phyloP scores from a whole-genome alignment of 1,140 invertebrate genomes.

The Geopemphigus sp. region DNA sequence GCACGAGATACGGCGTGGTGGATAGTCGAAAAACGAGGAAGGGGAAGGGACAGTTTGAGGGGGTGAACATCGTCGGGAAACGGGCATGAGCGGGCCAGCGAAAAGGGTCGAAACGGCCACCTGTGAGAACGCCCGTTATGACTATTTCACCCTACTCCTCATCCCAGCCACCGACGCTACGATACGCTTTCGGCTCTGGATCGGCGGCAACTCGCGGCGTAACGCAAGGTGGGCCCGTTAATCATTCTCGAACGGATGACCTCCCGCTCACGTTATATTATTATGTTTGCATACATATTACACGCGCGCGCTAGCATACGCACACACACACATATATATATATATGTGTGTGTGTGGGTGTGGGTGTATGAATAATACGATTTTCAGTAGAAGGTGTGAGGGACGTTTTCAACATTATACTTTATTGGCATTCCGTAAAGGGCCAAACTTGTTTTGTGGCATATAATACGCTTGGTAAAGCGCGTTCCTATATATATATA shows the following conservation, averaged over 20 bases:
- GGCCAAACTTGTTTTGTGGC: not conserved
- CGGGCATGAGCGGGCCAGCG: not conserved
- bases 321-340: too few species aligned
- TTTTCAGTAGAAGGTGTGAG: not conserved
- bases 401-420: slow-evolving; percentile 1
- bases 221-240: not conserved
- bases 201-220: not conserved
- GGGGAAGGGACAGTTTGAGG: not conserved
- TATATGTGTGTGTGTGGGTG: too few species aligned
- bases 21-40: not conserved
- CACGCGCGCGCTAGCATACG: too few species aligned
- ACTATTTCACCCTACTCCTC: not conserved
- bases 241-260: slow-evolving; percentile 6
- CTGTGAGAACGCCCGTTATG: slow-evolving; percentile 45
- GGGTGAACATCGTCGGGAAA: not conserved
- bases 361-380: too few species aligned
- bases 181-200: not conserved
- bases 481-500: too few species aligned
- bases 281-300: not conserved
- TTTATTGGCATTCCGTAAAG: slow-evolving; percentile 4
- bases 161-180: not conserved
- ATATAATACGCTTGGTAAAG: slow-evolving; percentile 6
- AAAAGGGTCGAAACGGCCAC: slow-evolving; percentile 43
- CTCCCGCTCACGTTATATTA: not conserved
- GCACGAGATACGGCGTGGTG: not conserved